Evolutionary conservation across 2,113 vertebrate species (phyloP), one percentile per base, ranked within the genome.

Genomic region (Henicopernis longicauda): DNA sequence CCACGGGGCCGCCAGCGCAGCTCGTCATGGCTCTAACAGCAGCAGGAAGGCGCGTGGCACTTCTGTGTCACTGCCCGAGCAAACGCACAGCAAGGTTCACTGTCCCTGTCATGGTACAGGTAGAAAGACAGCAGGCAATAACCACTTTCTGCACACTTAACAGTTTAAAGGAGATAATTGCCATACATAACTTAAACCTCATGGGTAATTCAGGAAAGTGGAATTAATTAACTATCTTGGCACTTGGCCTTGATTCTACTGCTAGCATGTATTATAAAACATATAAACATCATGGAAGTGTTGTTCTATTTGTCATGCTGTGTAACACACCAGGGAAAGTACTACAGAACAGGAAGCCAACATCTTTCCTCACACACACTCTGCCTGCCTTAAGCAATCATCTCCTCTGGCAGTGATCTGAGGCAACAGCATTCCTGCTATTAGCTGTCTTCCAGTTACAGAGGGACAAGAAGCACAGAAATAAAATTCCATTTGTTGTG

Each of bases 181-280:
- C 40, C 25, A 52, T 61, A 69, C 86, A 36, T 65, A 97, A 88
- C 71, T 94, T 88, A 91, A 97, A 93, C 58, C 90, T 82, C 62
- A 96, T 69, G 82, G 83, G 52, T 91, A 95, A 96, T 94, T 93
- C 80, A 83, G 66, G 67, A 79, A 97, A 89, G 82, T 76, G 91
- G 95, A 97, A 97, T 95, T 95, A 95, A 96, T 97, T 96, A 96
- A 93, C 86, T 89, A 10, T 79, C 82, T 93, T 97, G 94, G 91
- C 96, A 95, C 74, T 86, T 83, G 49, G 85, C 93, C 86, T 93
- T 25, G 29, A 88, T 90, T 92, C 87, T 89, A 67, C 49, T 59
- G 80, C 97, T 97, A 94, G 84, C 7, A 89, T 77, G 61, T 77
- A 90, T 92, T 96, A 88, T 76, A 96, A 91, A 95, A 90, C 52